Conservation (phyloP, 2,888 invertebrate genomes). For the Hipparchia sbordonii region DNA sequence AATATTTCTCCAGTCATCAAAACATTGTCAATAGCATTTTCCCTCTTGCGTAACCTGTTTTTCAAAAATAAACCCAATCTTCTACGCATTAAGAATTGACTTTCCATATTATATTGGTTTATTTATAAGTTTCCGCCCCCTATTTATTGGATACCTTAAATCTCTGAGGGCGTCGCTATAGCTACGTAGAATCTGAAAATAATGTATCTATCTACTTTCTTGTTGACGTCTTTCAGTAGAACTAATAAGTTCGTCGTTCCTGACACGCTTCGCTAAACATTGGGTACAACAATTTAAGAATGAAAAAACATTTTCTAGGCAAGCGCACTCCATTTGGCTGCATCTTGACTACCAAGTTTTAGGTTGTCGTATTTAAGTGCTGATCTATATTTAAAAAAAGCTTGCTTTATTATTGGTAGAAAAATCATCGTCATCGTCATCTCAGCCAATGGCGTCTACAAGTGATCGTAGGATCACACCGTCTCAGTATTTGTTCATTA, state of each 20-base stretch:
- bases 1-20: conserved; percentile 64
- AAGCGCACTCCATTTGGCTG: too few relatives aligned
- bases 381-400: too few relatives aligned
- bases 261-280: neutral
- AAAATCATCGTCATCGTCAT: too few relatives aligned
- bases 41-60: conserved; percentile 40
- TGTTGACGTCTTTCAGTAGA: neutral
- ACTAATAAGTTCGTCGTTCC: too few relatives aligned
- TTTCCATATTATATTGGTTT: conserved; percentile 39
- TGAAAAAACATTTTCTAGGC: neutral
- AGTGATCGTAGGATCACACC: too few relatives aligned
- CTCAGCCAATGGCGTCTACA: too few relatives aligned
- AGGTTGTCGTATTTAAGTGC: too few relatives aligned
- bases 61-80: conserved; percentile 40
- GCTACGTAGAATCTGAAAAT: conserved; percentile 47
- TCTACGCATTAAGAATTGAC: conserved; percentile 39
- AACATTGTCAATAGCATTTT: conserved; percentile 60
- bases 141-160: conserved; percentile 59
- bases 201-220: conserved; percentile 39
- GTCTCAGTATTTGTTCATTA: too few relatives aligned
- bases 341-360: too few relatives aligned
- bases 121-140: conserved; percentile 53
- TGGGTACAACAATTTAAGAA: neutral
- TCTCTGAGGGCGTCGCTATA: conserved; percentile 45
- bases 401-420: too few relatives aligned